Conservation (phyloP, 1,140 invertebrate species). For the Heterodera carotae region DNA sequence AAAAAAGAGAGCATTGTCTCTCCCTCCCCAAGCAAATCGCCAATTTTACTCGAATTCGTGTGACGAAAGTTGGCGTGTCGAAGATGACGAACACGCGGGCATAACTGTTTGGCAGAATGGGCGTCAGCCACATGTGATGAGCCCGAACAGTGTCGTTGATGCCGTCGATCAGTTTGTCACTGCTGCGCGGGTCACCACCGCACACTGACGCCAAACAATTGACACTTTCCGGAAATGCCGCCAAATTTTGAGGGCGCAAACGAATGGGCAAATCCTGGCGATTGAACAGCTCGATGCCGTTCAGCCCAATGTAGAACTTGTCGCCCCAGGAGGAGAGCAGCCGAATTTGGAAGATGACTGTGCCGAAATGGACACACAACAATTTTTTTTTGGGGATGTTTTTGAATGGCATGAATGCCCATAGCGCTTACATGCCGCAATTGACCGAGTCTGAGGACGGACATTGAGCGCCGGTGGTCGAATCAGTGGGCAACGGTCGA, state of each 20-base stretch:
- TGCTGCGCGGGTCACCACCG: constrained; percentile 76
- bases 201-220: constrained; percentile 74
- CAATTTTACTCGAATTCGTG: constrained; percentile 72
- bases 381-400: no score
- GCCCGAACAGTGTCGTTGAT: constrained; percentile 73
- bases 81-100: constrained; percentile 79
- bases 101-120: constrained; percentile 73
- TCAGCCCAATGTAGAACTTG: constrained; percentile 80
- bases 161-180: constrained; percentile 78
- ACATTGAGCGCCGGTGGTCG: constrained; percentile 31
- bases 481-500: constrained; percentile 49
- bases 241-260: constrained; percentile 75
- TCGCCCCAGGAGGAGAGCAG: constrained; percentile 81
- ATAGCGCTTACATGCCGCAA: constrained; percentile 58
- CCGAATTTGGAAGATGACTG: constrained; percentile 77
- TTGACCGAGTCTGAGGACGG: constrained; percentile 54
- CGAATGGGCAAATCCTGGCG: constrained; percentile 71
- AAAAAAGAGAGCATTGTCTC: constrained; percentile 72
- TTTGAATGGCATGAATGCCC: constrained; percentile 5
- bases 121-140: constrained; percentile 78
- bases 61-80: constrained; percentile 75
- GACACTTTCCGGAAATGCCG: constrained; percentile 79
- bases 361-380: not conserved
- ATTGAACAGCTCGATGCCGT: constrained; percentile 77
- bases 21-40: no score